Percentiles rank a stretch among this genome's conserved stretches.
These are phyloP conservation scores for Acipenser ruthenus DNA, from an alignment of 2,797 vertebrate species.

Conservation along the genomic window DNA sequence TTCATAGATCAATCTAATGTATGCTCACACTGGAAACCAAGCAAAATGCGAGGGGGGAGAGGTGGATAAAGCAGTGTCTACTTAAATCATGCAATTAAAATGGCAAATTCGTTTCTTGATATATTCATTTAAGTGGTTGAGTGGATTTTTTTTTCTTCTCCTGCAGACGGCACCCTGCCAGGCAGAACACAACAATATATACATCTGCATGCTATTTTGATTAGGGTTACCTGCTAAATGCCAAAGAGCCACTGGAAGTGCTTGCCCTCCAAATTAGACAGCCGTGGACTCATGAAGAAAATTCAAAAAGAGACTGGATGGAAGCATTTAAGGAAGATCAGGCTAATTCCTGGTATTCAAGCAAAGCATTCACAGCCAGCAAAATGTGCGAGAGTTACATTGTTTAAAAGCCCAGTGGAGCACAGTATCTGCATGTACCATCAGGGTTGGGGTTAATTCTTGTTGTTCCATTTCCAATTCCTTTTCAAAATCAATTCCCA, in stretches of 20 bases:
- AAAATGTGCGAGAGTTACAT: constrained; percentile 13
- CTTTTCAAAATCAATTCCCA: too few species aligned
- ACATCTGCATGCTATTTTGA: constrained; percentile 68
- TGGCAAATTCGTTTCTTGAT: constrained; percentile 99
- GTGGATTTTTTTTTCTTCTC: constrained; percentile 90
- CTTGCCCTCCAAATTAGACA: constrained; percentile 69
- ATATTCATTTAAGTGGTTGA: constrained; percentile 99
- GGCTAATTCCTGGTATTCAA: constrained; percentile 48
- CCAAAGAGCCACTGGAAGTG: constrained; percentile 66
- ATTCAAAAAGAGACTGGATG: constrained; percentile 65
- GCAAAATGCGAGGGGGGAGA: constrained; percentile 91
- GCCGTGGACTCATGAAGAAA: constrained; percentile 66
- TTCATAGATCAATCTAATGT: constrained; percentile 96
- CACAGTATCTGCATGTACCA: too few species aligned
- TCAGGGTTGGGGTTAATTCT: too few species aligned
- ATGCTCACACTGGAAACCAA: constrained; percentile 92
- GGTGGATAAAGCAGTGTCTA: constrained; percentile 82
- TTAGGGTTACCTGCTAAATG: constrained; percentile 63
- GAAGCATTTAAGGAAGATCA: constrained; percentile 62
- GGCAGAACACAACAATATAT: constrained; percentile 70
- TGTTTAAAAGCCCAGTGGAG: too few species aligned
- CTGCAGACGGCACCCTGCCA: constrained; percentile 75
- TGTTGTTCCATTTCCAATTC: too few species aligned
- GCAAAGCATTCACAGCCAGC: constrained; percentile 54
- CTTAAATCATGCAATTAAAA: constrained; percentile 98